A percentile compares a stretch with the other conserved stretches of the same genome.
phyloP scores from a whole-genome alignment of 2,113 vertebrate species.

The Vireo altiloquus region DNA sequence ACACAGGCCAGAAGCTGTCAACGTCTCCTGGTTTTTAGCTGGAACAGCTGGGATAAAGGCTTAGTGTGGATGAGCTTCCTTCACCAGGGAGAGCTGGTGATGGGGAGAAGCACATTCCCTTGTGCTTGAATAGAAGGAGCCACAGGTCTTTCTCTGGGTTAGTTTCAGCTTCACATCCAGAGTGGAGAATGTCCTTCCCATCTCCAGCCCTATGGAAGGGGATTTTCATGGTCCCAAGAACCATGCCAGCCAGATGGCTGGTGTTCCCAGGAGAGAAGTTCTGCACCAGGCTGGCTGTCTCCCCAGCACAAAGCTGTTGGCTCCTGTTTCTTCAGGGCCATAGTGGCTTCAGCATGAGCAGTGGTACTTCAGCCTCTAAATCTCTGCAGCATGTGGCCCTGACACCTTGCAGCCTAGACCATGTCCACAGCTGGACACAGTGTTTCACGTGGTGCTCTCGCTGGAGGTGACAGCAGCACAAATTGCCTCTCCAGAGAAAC shows the following conservation, averaged over 20 bases:
- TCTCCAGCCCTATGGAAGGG: neutral
- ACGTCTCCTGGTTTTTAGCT: neutral
- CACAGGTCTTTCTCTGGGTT: neutral
- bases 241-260: accelerated
- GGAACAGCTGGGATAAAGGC: neutral
- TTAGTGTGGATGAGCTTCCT: neutral
- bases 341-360: neutral
- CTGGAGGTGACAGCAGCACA: neutral
- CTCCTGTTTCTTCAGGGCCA: neutral
- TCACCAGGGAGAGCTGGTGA: neutral
- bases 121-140: neutral
- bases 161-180: neutral
- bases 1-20: neutral
- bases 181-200: neutral
- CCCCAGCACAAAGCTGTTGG: neutral
- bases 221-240: neutral
- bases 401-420: neutral
- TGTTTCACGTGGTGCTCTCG: neutral
- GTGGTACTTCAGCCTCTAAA: neutral
- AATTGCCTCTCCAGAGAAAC: neutral
- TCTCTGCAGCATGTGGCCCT: accelerated
- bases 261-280: neutral
- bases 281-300: neutral
- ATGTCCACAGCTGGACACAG: neutral
- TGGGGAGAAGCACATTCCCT: neutral